These are phyloP conservation scores for Dinomys branickii DNA, from an alignment of 2,113 vertebrate genomes.

Conservation along the genomic window DNA sequence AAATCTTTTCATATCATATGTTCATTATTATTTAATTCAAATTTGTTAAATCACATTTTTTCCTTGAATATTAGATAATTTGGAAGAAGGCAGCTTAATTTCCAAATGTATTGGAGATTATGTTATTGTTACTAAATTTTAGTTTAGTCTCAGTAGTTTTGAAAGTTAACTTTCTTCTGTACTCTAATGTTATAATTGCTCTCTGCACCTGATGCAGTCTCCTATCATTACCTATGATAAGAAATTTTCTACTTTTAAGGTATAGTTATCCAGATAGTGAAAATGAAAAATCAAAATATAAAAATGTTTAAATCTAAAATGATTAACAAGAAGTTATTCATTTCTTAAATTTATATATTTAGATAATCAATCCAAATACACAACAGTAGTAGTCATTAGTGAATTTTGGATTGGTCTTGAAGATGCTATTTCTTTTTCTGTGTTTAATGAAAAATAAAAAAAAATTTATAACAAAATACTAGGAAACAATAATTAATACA, in stretches of 20 bases:
- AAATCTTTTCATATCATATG: background rate
- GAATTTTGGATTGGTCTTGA: too few relatives aligned
- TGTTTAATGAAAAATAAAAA: too few relatives aligned
- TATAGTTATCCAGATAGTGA: too few relatives aligned
- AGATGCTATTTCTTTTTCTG: too few relatives aligned
- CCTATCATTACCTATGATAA: too few relatives aligned
- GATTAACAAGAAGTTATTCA: too few relatives aligned
- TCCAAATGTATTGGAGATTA: background rate
- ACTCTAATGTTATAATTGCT: background rate
- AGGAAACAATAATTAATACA: too few relatives aligned
- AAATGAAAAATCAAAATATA: background rate
- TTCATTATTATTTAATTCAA: background rate
- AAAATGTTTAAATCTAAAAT: too few relatives aligned
- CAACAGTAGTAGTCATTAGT: too few relatives aligned
- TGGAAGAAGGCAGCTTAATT: slow-evolving; percentile 19
- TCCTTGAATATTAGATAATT: background rate
- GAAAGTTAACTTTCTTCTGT: background rate
- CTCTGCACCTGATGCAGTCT: background rate
- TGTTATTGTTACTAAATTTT: background rate
- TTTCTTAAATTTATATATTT: too few relatives aligned
- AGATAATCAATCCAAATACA: too few relatives aligned
- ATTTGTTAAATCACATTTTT: background rate
- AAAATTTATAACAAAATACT: too few relatives aligned
- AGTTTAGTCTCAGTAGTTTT: slow-evolving; percentile 4
- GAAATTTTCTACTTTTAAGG: background rate